A percentile compares a stretch with the other conserved stretches of the same genome.
phyloP scores from a whole-genome alignment of 2,113 vertebrate genomes.

The Pipa parva region DNA sequence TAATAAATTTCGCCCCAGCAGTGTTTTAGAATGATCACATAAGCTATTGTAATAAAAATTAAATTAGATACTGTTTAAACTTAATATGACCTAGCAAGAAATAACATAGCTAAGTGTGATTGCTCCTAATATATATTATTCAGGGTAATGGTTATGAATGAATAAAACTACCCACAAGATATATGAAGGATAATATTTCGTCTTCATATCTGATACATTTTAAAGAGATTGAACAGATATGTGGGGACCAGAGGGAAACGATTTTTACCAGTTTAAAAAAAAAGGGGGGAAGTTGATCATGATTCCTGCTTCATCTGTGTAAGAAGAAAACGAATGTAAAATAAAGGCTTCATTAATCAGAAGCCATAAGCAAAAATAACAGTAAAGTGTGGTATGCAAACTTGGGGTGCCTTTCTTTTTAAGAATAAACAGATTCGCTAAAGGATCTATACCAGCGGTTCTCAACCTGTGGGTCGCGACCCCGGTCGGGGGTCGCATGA shows the following conservation, averaged over 20 bases:
- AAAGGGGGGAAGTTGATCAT: conserved; percentile 44
- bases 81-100: background rate
- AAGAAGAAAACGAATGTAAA: conserved; percentile 63
- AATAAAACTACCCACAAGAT: no score
- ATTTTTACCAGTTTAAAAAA: background rate
- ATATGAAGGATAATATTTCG: no score
- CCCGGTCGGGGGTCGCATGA: no score
- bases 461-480: no score
- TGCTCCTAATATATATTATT: background rate
- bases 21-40: background rate
- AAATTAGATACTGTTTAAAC: background rate
- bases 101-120: background rate
- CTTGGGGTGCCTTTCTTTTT: no score
- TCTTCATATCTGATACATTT: no score
- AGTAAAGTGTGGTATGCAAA: conserved; percentile 51
- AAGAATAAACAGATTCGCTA: no score
- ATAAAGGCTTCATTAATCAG: conserved; percentile 63
- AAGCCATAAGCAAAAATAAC: conserved; percentile 41
- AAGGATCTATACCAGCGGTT: no score
- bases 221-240: no score
- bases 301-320: conserved; percentile 52
- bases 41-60: background rate
- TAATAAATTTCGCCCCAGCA: no score
- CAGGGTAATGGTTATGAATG: no score
- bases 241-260: no score